phyloP scores from a whole-genome alignment of 2,113 vertebrate species.

The Pyrgilauda ruficollis region DNA sequence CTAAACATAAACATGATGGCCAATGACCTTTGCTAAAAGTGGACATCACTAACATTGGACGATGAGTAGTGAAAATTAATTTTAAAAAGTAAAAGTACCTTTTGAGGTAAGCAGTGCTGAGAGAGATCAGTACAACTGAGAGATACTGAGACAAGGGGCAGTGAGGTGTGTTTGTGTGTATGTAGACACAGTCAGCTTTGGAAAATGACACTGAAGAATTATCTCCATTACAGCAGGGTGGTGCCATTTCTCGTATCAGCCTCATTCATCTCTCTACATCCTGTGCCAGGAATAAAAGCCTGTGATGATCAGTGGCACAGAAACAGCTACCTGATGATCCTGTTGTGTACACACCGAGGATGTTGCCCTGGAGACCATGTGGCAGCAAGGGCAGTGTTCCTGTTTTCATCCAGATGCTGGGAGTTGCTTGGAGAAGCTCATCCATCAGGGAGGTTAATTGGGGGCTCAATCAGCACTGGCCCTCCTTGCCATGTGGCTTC shows the following conservation, averaged over 20 bases:
- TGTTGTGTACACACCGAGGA: constrained; percentile 22
- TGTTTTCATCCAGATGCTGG: not conserved
- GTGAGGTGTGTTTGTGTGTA: not conserved
- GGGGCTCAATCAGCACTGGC: not conserved
- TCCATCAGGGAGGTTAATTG: not conserved
- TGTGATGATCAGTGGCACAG: constrained; percentile 9
- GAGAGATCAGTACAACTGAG: not conserved
- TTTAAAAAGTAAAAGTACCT: not conserved
- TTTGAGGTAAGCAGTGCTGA: not conserved
- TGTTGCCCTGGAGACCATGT: constrained; percentile 22
- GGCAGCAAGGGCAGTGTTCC: not conserved
- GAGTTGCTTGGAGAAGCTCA: not conserved
- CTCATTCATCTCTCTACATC: constrained; percentile 29
- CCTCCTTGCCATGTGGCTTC: fast-evolving
- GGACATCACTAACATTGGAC: not conserved
- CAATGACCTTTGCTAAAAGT: not conserved
- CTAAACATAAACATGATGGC: not conserved
- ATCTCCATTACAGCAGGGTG: not conserved
- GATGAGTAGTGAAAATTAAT: not conserved
- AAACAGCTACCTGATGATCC: constrained; percentile 45
- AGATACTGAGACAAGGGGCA: not conserved
- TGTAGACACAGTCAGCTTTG: not conserved
- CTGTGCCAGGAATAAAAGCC: constrained; percentile 25
- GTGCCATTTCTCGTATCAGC: constrained; percentile 56
- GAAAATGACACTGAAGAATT: constrained; percentile 28